A percentile compares a stretch with the other conserved stretches of the same genome.
Evolutionary conservation across 2,888 invertebrate species (phyloP).

Genomic region (Sussaba pulchella): DNA sequence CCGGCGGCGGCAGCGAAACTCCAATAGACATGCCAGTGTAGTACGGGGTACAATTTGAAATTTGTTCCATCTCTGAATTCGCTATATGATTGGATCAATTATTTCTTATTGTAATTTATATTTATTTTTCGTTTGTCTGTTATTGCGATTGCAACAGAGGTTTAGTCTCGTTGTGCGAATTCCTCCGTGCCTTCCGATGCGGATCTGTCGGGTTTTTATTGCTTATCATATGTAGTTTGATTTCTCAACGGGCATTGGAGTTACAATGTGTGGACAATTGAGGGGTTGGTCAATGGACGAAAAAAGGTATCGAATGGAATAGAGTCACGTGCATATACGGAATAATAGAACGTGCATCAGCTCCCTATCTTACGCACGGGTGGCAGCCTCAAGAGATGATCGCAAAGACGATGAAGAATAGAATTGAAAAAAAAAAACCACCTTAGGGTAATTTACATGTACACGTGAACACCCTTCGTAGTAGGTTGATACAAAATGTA

Average conservation of each 20-base stretch:
- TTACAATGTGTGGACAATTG: conserved; percentile 30
- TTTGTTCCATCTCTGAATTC: conserved; percentile 44
- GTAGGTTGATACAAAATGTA: too few species aligned
- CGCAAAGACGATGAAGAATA: conserved; percentile 16
- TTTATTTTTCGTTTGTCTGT: conserved; percentile 46
- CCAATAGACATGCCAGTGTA: conserved; percentile 27
- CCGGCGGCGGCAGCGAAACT: not conserved
- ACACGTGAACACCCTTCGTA: not conserved
- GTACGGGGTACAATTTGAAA: conserved; percentile 38
- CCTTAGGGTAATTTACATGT: not conserved
- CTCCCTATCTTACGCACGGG: not conserved
- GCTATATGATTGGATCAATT: conserved; percentile 61
- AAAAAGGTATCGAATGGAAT: conserved; percentile 27
- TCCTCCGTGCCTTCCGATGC: conserved; percentile 14
- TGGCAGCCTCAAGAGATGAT: not conserved
- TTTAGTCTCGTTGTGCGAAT: conserved; percentile 32
- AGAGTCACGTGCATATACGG: conserved; percentile 1
- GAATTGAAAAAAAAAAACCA: not conserved
- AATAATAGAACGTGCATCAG: not conserved
- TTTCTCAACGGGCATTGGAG: conserved; percentile 12
- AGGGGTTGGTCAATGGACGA: not conserved
- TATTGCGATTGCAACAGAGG: not conserved
- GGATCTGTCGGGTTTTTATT: not conserved
- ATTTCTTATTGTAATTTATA: conserved; percentile 63
- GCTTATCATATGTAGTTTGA: conserved; percentile 14